Evolutionary conservation across 2,797 vertebrate genomes (phyloP).

Genomic region (Enteromius unitaeniatus): DNA sequence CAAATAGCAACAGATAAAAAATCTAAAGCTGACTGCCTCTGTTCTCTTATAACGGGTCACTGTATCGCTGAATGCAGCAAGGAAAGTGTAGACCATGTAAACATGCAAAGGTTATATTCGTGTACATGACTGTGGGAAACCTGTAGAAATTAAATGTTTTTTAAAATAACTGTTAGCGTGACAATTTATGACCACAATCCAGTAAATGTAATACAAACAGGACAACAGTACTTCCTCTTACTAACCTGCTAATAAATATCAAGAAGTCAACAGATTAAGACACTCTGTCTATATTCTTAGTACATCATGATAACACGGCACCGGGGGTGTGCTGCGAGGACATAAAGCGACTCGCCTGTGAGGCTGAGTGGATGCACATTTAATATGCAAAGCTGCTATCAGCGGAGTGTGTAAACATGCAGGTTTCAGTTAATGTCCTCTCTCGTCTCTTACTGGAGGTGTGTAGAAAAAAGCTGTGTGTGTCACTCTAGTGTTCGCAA

Average conservation of each 20-base stretch:
- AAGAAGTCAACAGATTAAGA: slow-evolving; percentile 19
- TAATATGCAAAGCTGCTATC: slow-evolving; percentile 39
- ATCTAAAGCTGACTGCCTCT: background rate
- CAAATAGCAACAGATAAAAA: background rate
- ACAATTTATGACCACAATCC: background rate
- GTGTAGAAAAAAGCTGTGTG: background rate
- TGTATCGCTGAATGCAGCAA: no score
- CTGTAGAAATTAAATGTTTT: background rate
- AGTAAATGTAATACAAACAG: background rate
- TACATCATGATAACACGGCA: background rate
- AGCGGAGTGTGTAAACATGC: slow-evolving; percentile 14
- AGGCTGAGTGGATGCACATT: background rate
- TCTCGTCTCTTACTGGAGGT: slow-evolving; percentile 25
- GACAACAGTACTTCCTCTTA: slow-evolving; percentile 12
- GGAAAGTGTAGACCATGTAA: no score
- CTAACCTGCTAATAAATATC: background rate
- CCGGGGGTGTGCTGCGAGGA: background rate
- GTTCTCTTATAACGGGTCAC: background rate
- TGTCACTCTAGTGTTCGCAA: slow-evolving; percentile 29
- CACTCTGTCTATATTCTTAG: background rate
- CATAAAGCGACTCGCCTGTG: background rate
- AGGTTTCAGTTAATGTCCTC: background rate
- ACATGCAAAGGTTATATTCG: no score
- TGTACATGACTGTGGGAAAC: background rate
- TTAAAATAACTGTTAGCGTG: background rate